These are phyloP conservation scores for Hofmannophila pseudospretella DNA, from an alignment of 2,888 invertebrate species.

Conservation along the genomic window DNA sequence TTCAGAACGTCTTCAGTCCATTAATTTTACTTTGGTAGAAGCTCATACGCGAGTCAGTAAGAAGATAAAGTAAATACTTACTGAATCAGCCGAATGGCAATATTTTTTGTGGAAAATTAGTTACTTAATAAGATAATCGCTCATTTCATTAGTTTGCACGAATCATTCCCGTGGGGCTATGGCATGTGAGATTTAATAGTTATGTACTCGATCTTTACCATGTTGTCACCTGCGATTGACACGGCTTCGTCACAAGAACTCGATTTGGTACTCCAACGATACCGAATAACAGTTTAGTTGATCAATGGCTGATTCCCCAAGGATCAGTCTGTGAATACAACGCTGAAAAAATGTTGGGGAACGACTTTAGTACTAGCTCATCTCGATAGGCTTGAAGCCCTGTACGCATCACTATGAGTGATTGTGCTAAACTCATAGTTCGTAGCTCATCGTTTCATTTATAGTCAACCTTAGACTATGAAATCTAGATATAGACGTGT, in stretches of 20 bases:
- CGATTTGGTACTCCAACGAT: background rate
- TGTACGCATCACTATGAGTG: constrained; percentile 70
- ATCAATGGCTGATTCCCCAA: background rate
- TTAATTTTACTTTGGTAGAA: background rate
- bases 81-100: constrained; percentile 25
- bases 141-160: constrained; percentile 80
- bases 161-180: constrained; percentile 77
- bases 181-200: constrained; percentile 35
- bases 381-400: constrained; percentile 34
- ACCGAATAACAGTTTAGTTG: too few relatives aligned
- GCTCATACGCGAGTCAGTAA: background rate
- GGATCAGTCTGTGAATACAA: background rate
- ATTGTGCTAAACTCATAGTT: constrained; percentile 78
- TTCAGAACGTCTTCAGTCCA: too few relatives aligned
- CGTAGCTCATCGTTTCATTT: constrained; percentile 57
- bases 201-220: too few relatives aligned
- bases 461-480: constrained; percentile 51
- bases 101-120: constrained; percentile 39
- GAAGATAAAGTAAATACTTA: background rate
- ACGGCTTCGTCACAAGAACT: background rate
- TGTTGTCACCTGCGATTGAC: too few relatives aligned
- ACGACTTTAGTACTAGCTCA: background rate
- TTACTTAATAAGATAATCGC: constrained; percentile 31
- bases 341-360: too few relatives aligned
- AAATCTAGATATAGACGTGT: constrained; percentile 26